Percentiles rank a stretch among this genome's conserved stretches.
These are phyloP conservation scores for Alaudala cheleensis DNA, from an alignment of 2,113 vertebrate genomes.

Conservation along the genomic window DNA sequence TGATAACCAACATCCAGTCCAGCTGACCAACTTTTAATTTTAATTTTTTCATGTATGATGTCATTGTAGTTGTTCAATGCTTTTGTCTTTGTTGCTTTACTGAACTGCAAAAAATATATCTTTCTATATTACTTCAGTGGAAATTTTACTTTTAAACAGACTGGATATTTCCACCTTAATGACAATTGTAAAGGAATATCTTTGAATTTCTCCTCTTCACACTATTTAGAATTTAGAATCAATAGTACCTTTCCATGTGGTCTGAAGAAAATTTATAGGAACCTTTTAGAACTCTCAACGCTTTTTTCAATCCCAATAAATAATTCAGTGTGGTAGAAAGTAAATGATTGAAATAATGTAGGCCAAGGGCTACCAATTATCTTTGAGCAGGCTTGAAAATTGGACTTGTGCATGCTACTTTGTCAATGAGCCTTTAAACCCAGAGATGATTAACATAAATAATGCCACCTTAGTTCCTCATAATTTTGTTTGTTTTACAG, in stretches of 20 bases:
- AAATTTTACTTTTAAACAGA: neutral
- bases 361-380: neutral
- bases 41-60: neutral
- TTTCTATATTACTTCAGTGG: neutral
- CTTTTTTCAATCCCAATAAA: constrained; percentile 27
- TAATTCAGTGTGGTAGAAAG: constrained; percentile 31
- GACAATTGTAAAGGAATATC: neutral
- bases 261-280: constrained; percentile 37
- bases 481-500: neutral
- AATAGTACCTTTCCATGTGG: neutral
- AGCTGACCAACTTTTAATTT: neutral
- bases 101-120: neutral
- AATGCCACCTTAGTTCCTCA: neutral
- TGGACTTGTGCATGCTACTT: neutral
- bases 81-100: neutral
- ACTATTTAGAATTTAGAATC: constrained; percentile 20
- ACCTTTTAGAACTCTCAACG: neutral
- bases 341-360: constrained; percentile 1
- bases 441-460: neutral
- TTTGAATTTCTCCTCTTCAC: neutral
- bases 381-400: neutral
- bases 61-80: neutral
- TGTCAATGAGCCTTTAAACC: neutral
- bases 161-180: neutral
- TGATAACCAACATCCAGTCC: neutral